A percentile compares a stretch with the other conserved stretches of the same genome.
phyloP scores from a whole-genome alignment of 2,888 invertebrate genomes.

The Chelonus formosanus region DNA sequence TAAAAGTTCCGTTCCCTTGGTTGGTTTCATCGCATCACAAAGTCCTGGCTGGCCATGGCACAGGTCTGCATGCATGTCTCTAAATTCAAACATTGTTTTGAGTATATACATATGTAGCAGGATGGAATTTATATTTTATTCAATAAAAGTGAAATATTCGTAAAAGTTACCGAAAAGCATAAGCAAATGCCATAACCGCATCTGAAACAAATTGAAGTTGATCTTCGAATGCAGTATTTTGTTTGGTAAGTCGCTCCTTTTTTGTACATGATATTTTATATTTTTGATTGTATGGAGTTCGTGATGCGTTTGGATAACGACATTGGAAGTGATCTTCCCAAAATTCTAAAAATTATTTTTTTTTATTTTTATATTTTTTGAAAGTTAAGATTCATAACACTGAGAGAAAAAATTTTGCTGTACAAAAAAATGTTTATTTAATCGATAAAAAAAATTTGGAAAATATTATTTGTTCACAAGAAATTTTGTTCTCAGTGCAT shows the following conservation, averaged over 20 bases:
- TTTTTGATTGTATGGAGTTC: conserved; percentile 83
- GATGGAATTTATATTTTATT: too few relatives aligned
- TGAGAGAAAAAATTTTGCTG: too few relatives aligned
- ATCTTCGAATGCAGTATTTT: conserved; percentile 87
- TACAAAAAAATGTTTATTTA: too few relatives aligned
- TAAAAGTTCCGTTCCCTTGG: conserved; percentile 85
- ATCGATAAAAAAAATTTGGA: too few relatives aligned
- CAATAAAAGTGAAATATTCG: too few relatives aligned
- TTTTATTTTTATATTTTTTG: too few relatives aligned
- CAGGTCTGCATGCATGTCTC: conserved; percentile 86
- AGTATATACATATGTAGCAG: too few relatives aligned
- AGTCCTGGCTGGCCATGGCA: conserved; percentile 81
- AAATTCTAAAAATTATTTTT: conserved; percentile 74
- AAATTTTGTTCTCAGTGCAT: too few relatives aligned
- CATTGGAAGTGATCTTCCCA: conserved; percentile 96
- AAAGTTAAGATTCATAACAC: too few relatives aligned
- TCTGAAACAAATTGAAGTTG: conserved; percentile 97
- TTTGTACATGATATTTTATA: conserved; percentile 79
- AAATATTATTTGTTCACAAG: not conserved
- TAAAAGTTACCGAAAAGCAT: conserved; percentile 76
- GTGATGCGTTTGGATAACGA: conserved; percentile 80
- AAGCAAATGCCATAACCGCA: conserved; percentile 94
- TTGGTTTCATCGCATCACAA: conserved; percentile 89
- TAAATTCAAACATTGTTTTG: conserved; percentile 54
- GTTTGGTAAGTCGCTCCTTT: conserved; percentile 75